Evolutionary conservation across 2,113 vertebrate species (phyloP).

Genomic region (Centropristis striata): DNA sequence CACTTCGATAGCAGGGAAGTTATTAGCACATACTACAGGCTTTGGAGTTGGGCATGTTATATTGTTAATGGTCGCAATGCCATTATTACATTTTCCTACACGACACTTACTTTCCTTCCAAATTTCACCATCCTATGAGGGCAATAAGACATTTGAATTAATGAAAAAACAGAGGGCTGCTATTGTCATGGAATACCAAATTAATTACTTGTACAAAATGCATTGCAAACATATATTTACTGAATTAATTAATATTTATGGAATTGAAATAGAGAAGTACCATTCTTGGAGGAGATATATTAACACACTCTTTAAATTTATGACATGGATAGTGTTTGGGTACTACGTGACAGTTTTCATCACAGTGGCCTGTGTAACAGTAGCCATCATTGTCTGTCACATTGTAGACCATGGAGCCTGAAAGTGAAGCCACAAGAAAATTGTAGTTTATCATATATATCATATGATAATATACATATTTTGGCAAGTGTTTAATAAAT

Average conservation of each 20-base stretch:
- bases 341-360: slow-evolving; percentile 65
- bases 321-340: not conserved
- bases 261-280: slow-evolving; percentile 21
- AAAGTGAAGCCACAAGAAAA: not conserved
- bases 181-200: not conserved
- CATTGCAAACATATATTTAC: too few species aligned
- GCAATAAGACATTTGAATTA: not conserved
- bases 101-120: slow-evolving; percentile 84
- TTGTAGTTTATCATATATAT: not conserved
- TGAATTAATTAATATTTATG: not conserved
- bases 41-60: slow-evolving; percentile 70
- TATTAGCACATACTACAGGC: slow-evolving; percentile 85
- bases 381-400: slow-evolving; percentile 80
- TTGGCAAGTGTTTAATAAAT: not conserved
- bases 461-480: not conserved
- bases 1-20: slow-evolving; percentile 82
- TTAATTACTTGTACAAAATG: not conserved
- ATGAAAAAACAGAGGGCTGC: not conserved
- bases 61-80: slow-evolving; percentile 60
- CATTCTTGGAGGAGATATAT: slow-evolving; percentile 31
- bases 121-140: slow-evolving; percentile 84
- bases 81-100: slow-evolving; percentile 80
- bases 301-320: not conserved
- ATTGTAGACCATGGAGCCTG: slow-evolving; percentile 86
- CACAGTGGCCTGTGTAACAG: slow-evolving; percentile 82